Base-by-base conservation (phyloP, 2,113 vertebrate genomes). In the Sinocyclocheilus anshuiensis region DNA sequence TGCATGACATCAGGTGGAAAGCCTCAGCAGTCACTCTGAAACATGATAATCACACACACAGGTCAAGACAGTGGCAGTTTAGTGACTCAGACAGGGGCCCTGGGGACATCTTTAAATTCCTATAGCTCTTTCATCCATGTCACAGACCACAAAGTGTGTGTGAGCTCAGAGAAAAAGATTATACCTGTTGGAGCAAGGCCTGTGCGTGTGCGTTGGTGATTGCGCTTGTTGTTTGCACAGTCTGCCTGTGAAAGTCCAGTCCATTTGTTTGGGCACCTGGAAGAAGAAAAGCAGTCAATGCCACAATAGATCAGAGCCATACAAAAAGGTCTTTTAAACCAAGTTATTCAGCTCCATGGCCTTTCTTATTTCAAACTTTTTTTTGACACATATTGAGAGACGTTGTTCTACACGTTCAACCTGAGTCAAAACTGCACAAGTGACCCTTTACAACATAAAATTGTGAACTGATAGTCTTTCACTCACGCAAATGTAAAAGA, bases 131-230 rank as follows among this genome's bases (percentile, higher is more conserved):
- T 84, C 57, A 55, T 45, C 59, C 53, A n/a, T 81, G 26, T 76
- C 50, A 84, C 33, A 84, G 67, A 77, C 71, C 53, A 18, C 82
- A 57, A 55, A 4, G 74, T 75, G 81, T 85, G 26, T 75, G 79
- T 11, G 33, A 18, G n/a, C 26, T 8, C 16, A 72, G 71, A 59
- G 65, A 45, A 67, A 63, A 48, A 20, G 48, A 79, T 63, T 88
- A 93, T 96, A 99, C 98, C 97, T 99, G 98, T 94, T 99, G 97
- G 93, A 99, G 95, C 92, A 99, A 96, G 92, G 98, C 97, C 95
- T 99, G 98, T 93, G 98, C 97, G 88, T 99, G 98, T 93, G 98
- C 98, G 90, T 97, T 97, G 90, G 97, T 97, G 93, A 99, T 97
- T 90, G 97, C 95, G 92, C 95, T 96, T 93, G 97, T 96, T 90